A percentile compares a stretch with the other conserved stretches of the same genome.
phyloP scores from a whole-genome alignment of 2,888 invertebrate genomes.

The Azorinus chamasolen region DNA sequence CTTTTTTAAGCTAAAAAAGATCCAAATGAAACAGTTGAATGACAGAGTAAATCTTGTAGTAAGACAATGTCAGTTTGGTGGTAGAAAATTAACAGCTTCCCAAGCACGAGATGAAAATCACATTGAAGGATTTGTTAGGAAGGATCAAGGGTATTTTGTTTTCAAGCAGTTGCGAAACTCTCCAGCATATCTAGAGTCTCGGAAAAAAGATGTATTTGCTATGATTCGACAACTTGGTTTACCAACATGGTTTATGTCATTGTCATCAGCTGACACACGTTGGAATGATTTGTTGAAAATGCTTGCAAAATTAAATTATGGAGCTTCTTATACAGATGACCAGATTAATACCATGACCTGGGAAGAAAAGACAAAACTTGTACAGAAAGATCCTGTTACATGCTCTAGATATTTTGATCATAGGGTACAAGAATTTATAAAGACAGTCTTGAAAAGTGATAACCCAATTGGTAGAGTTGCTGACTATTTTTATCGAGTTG shows the following conservation, averaged over 20 bases:
- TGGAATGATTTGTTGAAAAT: slow-evolving; percentile 58
- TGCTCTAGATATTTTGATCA: slow-evolving; percentile 56
- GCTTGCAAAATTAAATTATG: slow-evolving; percentile 39
- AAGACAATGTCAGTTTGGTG: slow-evolving; percentile 36
- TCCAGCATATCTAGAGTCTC: slow-evolving; percentile 41
- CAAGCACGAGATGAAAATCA: slow-evolving; percentile 19
- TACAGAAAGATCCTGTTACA: slow-evolving; percentile 59
- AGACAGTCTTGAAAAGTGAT: slow-evolving; percentile 43
- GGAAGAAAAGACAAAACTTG: slow-evolving; percentile 47
- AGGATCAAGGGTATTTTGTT: slow-evolving; percentile 82
- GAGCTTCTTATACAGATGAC: slow-evolving; percentile 26
- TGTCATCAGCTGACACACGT: slow-evolving; percentile 21
- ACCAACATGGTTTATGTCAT: slow-evolving; percentile 66
- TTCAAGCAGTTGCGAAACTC: slow-evolving; percentile 52
- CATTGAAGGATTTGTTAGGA: slow-evolving; percentile 63
- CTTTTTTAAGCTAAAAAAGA: slow-evolving; percentile 53
- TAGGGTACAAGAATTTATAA: slow-evolving; percentile 42
- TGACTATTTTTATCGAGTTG: slow-evolving; percentile 22
- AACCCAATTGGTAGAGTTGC: slow-evolving; percentile 44
- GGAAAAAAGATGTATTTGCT: slow-evolving; percentile 56
- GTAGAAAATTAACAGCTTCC: slow-evolving; percentile 42
- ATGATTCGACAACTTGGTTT: slow-evolving; percentile 63
- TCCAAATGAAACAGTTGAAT: slow-evolving; percentile 41
- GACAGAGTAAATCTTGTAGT: slow-evolving; percentile 59
- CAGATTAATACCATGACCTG: slow-evolving; percentile 32